These are phyloP conservation scores for Colistium nudipinnis DNA, from an alignment of 2,113 vertebrate genomes.

Conservation along the genomic window DNA sequence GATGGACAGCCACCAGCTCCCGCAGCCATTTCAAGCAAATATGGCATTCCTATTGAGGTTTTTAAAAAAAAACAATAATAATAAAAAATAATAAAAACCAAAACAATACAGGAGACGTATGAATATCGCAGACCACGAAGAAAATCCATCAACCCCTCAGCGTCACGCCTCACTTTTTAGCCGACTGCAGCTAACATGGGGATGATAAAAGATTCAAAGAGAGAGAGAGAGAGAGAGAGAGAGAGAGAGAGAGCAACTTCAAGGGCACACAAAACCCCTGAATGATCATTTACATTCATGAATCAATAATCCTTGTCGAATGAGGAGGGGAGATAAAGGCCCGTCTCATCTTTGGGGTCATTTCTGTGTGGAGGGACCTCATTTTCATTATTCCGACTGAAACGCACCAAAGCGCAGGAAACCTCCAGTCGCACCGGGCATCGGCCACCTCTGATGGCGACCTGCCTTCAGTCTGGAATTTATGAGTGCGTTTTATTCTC, in stretches of 20 bases:
- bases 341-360: slow-evolving; percentile 64
- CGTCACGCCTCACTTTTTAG: slow-evolving; percentile 34
- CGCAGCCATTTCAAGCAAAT: slow-evolving; percentile 33
- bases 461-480: slow-evolving; percentile 57
- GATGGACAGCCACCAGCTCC: slow-evolving; percentile 21
- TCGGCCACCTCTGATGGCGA: slow-evolving; percentile 47
- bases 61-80: not conserved
- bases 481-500: slow-evolving; percentile 46
- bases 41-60: slow-evolving; percentile 26
- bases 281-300: slow-evolving; percentile 75
- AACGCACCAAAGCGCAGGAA: slow-evolving; percentile 41
- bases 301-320: slow-evolving; percentile 75
- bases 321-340: slow-evolving; percentile 54
- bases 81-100: no score
- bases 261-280: slow-evolving; percentile 69
- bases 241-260: slow-evolving; percentile 22
- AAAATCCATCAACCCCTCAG: slow-evolving; percentile 8
- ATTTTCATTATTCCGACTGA: slow-evolving; percentile 67
- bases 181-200: slow-evolving; percentile 30
- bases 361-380: slow-evolving; percentile 59
- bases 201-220: slow-evolving; percentile 64
- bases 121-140: slow-evolving; percentile 55
- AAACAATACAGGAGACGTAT: slow-evolving; percentile 42
- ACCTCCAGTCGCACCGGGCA: slow-evolving; percentile 34
- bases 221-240: not conserved